A percentile compares a stretch with the other conserved stretches of the same genome.
phyloP scores from a whole-genome alignment of 2,797 vertebrate species.

The Taeniopygia guttata region DNA sequence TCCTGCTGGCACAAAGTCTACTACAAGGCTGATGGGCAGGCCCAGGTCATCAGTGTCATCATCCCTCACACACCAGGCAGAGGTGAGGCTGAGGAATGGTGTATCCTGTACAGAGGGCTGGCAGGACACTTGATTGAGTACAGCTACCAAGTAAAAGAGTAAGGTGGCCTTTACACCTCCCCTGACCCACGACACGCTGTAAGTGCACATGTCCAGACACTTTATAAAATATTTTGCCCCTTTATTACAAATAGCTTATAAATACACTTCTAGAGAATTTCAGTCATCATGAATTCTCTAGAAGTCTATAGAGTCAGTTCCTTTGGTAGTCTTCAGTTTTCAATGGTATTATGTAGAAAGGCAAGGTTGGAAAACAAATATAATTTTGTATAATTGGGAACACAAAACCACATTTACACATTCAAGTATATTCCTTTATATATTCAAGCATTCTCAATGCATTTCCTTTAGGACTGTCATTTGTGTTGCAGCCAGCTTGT shows the following conservation, averaged over 20 bases:
- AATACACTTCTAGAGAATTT: background rate
- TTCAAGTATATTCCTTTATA: background rate
- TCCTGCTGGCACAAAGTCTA: background rate
- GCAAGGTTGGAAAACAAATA: background rate
- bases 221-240: background rate
- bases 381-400: background rate
- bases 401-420: background rate
- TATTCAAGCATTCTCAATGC: background rate
- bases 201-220: background rate
- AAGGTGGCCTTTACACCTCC: background rate
- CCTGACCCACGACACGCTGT: background rate
- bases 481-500: background rate
- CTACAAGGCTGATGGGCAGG: background rate
- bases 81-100: background rate
- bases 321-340: background rate
- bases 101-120: background rate
- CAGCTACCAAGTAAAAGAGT: background rate
- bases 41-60: background rate
- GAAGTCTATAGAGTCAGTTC: background rate
- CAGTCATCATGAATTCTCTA: background rate
- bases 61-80: background rate
- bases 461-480: background rate
- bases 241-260: background rate
- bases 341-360: background rate
- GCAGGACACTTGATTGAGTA: background rate